phyloP scores from a whole-genome alignment of 1,140 invertebrate species.

The Brachionus paranguensis region DNA sequence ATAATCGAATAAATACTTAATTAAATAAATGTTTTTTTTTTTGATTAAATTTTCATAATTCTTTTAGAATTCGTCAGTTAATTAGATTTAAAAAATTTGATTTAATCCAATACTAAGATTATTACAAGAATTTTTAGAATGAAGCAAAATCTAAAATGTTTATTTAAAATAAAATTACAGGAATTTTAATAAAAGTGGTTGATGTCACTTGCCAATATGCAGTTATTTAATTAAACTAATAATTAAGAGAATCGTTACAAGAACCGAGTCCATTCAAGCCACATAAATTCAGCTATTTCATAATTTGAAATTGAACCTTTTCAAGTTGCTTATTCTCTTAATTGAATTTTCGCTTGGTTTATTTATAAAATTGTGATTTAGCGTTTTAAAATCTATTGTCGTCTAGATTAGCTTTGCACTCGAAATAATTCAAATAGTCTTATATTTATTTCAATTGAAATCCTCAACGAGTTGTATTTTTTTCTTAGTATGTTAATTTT shows the following conservation, averaged over 20 bases:
- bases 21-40: background rate
- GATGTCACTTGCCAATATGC: background rate
- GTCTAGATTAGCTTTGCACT: constrained; percentile 14
- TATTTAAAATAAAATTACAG: too few species aligned
- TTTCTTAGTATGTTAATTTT: constrained; percentile 7
- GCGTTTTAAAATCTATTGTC: background rate
- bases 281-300: background rate
- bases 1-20: background rate
- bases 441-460: background rate
- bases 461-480: background rate
- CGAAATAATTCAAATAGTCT: background rate
- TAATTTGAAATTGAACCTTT: background rate
- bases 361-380: background rate
- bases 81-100: too few species aligned
- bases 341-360: constrained; percentile 29
- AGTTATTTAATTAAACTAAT: background rate
- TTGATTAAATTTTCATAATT: background rate
- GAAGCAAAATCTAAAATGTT: too few species aligned
- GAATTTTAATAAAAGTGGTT: too few species aligned
- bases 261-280: background rate
- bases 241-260: background rate
- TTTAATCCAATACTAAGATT: too few species aligned
- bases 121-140: too few species aligned
- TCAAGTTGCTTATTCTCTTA: background rate
- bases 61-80: too few species aligned